phyloP scores from a whole-genome alignment of 2,888 invertebrate species.

The Dorcus hopei region DNA sequence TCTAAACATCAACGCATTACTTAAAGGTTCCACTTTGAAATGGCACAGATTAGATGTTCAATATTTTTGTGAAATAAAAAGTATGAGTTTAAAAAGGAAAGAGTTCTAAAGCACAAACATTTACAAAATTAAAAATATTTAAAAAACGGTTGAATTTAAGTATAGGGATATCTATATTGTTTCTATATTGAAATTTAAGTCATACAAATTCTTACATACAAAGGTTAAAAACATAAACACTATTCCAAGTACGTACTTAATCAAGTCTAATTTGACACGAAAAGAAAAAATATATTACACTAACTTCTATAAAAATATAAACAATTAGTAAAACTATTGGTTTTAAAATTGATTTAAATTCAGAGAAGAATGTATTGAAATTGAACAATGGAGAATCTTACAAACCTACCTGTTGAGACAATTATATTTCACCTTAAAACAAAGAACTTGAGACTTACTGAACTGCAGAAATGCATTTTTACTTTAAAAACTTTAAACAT shows the following conservation, averaged over 20 bases:
- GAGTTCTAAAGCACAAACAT: too few relatives aligned
- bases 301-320: slow-evolving; percentile 22
- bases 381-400: neutral
- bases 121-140: too few relatives aligned
- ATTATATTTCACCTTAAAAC: neutral
- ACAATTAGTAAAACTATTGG: slow-evolving; percentile 14
- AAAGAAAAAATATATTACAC: slow-evolving; percentile 19
- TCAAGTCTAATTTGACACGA: slow-evolving; percentile 13
- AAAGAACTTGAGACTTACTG: neutral
- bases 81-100: too few relatives aligned
- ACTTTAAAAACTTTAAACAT: neutral
- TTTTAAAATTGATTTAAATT: neutral
- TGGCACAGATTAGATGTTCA: too few relatives aligned
- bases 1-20: too few relatives aligned
- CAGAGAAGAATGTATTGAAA: neutral
- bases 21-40: too few relatives aligned
- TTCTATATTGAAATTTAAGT: slow-evolving; percentile 22
- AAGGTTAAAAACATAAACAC: slow-evolving; percentile 19
- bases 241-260: slow-evolving; percentile 16
- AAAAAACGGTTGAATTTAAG: too few relatives aligned
- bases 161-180: too few relatives aligned
- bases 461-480: neutral
- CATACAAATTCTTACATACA: slow-evolving; percentile 21
- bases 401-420: too few relatives aligned
- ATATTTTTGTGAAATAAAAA: too few relatives aligned